Evolutionary conservation across 1,140 invertebrate genomes (phyloP).

Genomic region (Euwallacea fornicatus): DNA sequence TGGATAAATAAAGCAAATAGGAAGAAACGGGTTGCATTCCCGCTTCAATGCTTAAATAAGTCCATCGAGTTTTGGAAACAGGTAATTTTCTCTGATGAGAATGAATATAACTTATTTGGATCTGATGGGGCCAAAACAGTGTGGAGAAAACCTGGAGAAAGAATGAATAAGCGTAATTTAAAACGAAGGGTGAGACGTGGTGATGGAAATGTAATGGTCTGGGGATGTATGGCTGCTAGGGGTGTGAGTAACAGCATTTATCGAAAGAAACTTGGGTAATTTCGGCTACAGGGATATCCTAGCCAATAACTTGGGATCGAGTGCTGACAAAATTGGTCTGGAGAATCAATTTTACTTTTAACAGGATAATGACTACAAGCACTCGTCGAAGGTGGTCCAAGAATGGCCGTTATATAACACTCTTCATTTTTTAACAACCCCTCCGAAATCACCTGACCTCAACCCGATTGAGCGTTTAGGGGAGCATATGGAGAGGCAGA

Average conservation of each 20-base stretch:
- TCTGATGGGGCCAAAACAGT: background rate
- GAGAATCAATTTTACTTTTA: background rate
- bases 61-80: background rate
- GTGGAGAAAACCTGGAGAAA: background rate
- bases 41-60: background rate
- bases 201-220: background rate
- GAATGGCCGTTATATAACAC: no score
- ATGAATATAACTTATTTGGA: no score
- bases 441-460: no score
- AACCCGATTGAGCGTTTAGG: no score
- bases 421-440: no score
- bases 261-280: background rate
- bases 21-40: background rate
- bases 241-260: background rate
- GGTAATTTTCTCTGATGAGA: background rate
- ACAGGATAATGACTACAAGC: background rate
- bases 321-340: slow-evolving; percentile 1
- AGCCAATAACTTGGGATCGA: background rate
- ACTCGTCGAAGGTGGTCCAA: no score
- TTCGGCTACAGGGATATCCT: background rate
- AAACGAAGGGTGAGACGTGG: background rate
- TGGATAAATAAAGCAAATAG: background rate
- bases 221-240: background rate
- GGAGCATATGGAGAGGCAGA: no score
- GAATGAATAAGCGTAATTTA: background rate